Conservation (phyloP, 2,797 vertebrate genomes). For the Bucorvus abyssinicus region DNA sequence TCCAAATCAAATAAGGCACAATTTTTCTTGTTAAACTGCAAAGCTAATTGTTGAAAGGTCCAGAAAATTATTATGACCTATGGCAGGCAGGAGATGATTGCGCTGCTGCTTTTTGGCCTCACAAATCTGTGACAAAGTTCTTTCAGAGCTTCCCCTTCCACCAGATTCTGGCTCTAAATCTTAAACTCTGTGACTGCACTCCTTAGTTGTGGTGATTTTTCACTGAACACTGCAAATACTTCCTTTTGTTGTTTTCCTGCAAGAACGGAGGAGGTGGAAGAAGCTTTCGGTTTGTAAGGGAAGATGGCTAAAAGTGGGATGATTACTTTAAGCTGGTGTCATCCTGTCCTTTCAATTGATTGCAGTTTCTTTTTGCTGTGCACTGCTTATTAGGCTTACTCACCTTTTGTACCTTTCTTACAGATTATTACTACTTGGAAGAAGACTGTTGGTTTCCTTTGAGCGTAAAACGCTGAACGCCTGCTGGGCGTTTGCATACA, state of each 20-base stretch:
- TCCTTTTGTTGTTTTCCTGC: neutral
- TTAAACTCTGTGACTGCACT: neutral
- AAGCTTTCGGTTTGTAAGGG: neutral
- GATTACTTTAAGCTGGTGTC: neutral
- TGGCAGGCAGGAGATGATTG: neutral
- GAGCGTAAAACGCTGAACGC: neutral
- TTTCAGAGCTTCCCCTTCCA: neutral
- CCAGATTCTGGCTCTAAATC: neutral
- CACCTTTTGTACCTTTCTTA: neutral
- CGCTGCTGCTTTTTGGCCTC: neutral
- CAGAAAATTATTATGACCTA: neutral
- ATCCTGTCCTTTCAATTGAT: neutral
- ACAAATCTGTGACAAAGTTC: neutral
- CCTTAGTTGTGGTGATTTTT: neutral
- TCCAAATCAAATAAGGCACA: neutral
- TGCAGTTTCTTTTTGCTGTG: neutral
- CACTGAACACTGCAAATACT: neutral
- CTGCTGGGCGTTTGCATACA: neutral
- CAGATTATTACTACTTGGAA: neutral
- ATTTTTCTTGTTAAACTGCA: neutral
- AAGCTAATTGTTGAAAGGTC: neutral
- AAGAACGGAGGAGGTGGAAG: neutral
- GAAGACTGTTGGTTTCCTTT: neutral
- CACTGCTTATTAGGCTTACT: neutral
- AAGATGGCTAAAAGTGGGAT: neutral